Evolutionary conservation across 2,797 vertebrate species (phyloP), one percentile per base, ranked within the genome.

Genomic region (Sebastes ruberrimus): DNA sequence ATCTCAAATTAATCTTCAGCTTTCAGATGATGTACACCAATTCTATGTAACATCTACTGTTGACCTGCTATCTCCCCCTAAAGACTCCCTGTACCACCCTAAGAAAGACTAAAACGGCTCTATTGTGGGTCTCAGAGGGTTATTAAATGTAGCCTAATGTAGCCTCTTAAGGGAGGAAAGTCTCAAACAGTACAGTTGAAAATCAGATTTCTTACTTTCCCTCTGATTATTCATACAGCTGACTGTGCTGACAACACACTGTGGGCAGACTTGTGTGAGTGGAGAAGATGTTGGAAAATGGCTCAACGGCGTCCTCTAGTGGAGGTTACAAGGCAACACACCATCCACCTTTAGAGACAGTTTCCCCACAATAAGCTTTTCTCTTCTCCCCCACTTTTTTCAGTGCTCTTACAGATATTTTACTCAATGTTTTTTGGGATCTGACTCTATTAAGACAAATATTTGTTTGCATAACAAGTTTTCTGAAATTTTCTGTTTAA

Each of bases 271-370:
- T 20, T n/a, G n/a, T n/a, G n/a, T 20, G 49, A 52, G 49, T n/a
- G 49, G 49, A 20, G 49, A 7, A 8, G 6, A 35, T 20, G 56
- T 53, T 83, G 46, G 25, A 65, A 53, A 60, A 52, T 71, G 32
- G 81, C 7, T 76, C 60, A 71, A 80, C 49, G 78, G 9, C 76
- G 18, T 16, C 62, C 86, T 83, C 90, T 92, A 49, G 86, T 91
- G 93, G 88, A 60, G 1, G 6, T 4, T 0, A 32, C 2, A 0
- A 0, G 11, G 22, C 13, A 73, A 5, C 65, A 74, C 89, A 89
- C 2, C 42, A 3, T 20, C 13, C 10, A 16, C 14, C 13, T 69
- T 11, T 16, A 49, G 5, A 4, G 5, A 59, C 6, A 25, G 1
- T 9, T 18, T 5, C 6, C 23, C 13, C 28, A 4, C 18, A 38